Base-by-base conservation (phyloP, 2,888 invertebrate genomes). In the Patella pellucida region DNA sequence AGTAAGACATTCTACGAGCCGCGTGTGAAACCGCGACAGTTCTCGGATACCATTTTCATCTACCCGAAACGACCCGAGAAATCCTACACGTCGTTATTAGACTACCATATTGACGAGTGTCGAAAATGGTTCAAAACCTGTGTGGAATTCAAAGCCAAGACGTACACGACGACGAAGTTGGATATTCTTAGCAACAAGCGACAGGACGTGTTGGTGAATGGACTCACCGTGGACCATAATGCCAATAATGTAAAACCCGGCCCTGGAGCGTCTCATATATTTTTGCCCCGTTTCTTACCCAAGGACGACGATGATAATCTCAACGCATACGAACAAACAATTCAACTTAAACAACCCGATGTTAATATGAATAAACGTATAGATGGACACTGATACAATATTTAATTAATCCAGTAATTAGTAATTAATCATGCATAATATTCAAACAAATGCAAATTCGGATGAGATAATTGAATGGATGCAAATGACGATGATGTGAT, bases 101-200 rank as follows among this genome's bases (percentile, higher is more conserved):
- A 88, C 69, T 83, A 85, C 70, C 86, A 86, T 74, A 83, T 85
- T n/a, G 87, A 87, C 71, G 85, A 84, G 71, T 85, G 85, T 78
- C 76, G 85, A 69, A 81, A 84, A 51, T 88, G 88, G 88, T 89
- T 85, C 77, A 86, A 85, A 75, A 87, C 88, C 0, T 83, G 84
- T 56, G 74, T 89, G 82, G 86, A 88, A 75, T 82, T 88, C 67
- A 86, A 85, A 75, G 86, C 88, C n/a, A 82, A 80, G 77, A 85
- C 83, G 27, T 87, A 84, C 80, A 86, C 84, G 9, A 84, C 86
- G 0, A 79, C 79, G 11, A 62, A 62, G 1, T 11, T 62, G 14
- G 62, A 62, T 23, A 62, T 62, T 62, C 23, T 62, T 23, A 62
- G 23, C 23, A 62, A 62, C 62, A 62, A 19, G 19, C 2, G 15